Conservation (phyloP, 2,113 vertebrate species). For the Alethe diademata region DNA sequence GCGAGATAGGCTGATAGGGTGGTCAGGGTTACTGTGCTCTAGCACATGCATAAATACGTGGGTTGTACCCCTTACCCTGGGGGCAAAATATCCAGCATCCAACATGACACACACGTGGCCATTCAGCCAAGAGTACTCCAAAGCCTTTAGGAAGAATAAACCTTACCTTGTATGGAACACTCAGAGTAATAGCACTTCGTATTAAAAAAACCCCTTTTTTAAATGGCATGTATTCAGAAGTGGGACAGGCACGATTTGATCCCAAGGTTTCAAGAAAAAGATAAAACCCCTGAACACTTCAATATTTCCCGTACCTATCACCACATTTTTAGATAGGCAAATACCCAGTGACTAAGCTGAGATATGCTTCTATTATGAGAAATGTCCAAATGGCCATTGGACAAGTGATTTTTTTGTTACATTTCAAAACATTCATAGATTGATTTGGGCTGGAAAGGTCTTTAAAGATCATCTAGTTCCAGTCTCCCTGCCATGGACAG, state of each 20-base stretch:
- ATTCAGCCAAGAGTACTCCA: neutral
- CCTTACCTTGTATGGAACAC: neutral
- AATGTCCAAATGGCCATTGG: neutral
- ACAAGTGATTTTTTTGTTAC: neutral
- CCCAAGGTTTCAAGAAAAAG: neutral
- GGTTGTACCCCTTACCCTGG: slow-evolving; percentile 29
- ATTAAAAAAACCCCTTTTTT: neutral
- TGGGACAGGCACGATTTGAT: neutral
- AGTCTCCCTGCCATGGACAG: neutral
- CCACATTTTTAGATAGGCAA: neutral
- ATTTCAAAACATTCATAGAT: neutral
- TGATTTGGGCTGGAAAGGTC: neutral
- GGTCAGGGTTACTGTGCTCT: slow-evolving; percentile 35
- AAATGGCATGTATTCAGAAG: neutral
- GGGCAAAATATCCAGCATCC: slow-evolving; percentile 43
- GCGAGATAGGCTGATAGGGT: slow-evolving; percentile 28
- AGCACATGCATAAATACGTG: slow-evolving; percentile 39
- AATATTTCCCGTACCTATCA: neutral
- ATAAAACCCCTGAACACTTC: fast-evolving
- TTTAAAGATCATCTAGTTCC: neutral
- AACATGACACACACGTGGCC: neutral
- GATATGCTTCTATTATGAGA: neutral
- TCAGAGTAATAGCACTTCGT: neutral
- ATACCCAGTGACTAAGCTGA: neutral
- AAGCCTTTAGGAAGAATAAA: neutral